phyloP scores from a whole-genome alignment of 2,113 vertebrate genomes.

The Uria lomvia region DNA sequence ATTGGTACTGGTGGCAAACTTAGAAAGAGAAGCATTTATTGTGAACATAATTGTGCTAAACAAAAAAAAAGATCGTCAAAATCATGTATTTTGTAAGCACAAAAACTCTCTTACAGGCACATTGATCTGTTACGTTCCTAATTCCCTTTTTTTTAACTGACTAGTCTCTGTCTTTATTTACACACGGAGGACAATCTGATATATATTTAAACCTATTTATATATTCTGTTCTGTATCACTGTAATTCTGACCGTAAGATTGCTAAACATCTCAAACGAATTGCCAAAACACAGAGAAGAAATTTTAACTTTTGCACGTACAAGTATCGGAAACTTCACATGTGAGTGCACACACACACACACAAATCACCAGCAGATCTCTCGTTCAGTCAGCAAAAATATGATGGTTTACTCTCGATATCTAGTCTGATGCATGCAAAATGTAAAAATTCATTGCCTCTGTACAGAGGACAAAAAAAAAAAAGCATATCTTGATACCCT shows the following conservation, averaged over 20 bases:
- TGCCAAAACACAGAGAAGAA: background rate
- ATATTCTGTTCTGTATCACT: background rate
- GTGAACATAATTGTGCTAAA: background rate
- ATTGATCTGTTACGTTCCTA: background rate
- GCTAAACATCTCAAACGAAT: background rate
- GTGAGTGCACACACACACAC: background rate
- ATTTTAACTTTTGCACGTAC: background rate
- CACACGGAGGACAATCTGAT: background rate
- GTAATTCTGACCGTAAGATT: background rate
- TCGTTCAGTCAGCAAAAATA: background rate
- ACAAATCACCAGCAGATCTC: background rate
- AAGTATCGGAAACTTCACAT: background rate
- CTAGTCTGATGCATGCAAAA: background rate
- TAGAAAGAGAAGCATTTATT: background rate
- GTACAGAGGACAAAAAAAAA: background rate
- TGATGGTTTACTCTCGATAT: background rate
- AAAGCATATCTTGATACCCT: too few species aligned
- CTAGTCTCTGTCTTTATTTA: background rate
- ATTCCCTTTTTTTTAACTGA: background rate
- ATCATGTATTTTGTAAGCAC: background rate
- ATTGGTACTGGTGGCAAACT: background rate
- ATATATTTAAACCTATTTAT: background rate
- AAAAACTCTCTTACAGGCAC: background rate
- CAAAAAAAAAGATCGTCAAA: background rate
- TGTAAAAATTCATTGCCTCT: background rate